A percentile compares a stretch with the other conserved stretches of the same genome.
phyloP scores from a whole-genome alignment of 2,888 invertebrate species.

The Teleogryllus oceanicus region DNA sequence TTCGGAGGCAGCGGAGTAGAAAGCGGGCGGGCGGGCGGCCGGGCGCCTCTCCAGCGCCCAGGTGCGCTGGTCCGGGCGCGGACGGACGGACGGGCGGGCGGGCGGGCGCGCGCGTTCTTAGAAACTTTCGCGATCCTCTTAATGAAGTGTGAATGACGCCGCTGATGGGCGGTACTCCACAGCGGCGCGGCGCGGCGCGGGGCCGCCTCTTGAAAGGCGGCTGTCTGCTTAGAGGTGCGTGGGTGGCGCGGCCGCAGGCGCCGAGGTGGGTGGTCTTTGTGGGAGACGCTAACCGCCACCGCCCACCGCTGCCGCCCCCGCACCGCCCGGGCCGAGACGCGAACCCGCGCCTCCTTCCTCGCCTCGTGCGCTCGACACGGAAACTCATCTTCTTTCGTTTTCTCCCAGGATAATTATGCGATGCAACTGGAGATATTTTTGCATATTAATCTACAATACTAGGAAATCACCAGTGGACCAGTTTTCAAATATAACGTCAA shows the following conservation, averaged over 20 bases:
- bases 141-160: conserved; percentile 18
- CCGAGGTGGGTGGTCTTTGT: conserved; percentile 18
- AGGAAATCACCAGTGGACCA: no score
- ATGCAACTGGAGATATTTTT: no score
- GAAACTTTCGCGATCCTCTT: conserved; percentile 2
- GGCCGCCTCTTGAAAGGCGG: background rate
- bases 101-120: background rate
- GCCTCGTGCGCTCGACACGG: no score
- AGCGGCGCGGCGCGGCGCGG: background rate
- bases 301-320: background rate
- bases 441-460: no score
- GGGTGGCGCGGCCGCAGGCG: background rate
- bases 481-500: no score
- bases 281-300: background rate
- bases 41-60: background rate
- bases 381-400: no score
- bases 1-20: background rate
- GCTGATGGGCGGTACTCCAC: background rate
- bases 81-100: background rate
- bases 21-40: background rate
- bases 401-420: no score
- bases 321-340: no score
- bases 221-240: background rate
- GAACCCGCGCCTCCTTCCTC: no score
- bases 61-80: background rate